Conservation (phyloP, 2,797 vertebrate genomes). For the Takifugu rubripes region DNA sequence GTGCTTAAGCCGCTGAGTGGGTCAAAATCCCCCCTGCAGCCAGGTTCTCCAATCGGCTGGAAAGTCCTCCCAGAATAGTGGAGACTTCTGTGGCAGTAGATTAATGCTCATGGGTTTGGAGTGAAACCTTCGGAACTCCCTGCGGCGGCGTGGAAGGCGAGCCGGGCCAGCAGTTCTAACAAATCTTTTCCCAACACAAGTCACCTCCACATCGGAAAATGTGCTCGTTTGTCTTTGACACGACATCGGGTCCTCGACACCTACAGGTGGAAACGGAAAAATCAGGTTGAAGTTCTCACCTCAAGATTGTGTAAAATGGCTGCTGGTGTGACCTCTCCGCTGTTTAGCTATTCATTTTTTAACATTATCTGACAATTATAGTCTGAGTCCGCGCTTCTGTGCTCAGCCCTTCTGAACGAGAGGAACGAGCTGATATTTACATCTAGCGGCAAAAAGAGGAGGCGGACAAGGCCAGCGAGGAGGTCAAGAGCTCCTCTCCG, state of each 20-base stretch:
- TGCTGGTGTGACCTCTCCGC: neutral
- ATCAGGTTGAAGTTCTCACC: neutral
- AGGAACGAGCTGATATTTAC: slow-evolving; percentile 34
- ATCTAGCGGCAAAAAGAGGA: slow-evolving; percentile 19
- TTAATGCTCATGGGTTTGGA: neutral
- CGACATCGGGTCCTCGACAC: neutral
- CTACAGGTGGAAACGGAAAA: neutral
- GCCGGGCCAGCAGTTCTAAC: neutral
- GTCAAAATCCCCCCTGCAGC: neutral
- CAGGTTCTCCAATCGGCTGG: neutral
- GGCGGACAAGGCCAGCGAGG: slow-evolving; percentile 23
- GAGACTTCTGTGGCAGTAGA: slow-evolving; percentile 2
- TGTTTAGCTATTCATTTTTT: too few species aligned
- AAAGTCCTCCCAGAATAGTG: slow-evolving; percentile 8
- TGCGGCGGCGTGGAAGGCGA: neutral
- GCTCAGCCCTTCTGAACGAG: neutral
- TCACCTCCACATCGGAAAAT: neutral
- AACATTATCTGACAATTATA: too few species aligned
- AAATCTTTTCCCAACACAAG: neutral
- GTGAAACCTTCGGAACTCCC: neutral
- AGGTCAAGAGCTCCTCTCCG: slow-evolving; percentile 47
- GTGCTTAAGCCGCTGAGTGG: neutral
- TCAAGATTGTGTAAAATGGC: neutral
- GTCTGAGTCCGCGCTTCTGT: too few species aligned
- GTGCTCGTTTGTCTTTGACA: neutral